Evolutionary conservation across 2,797 vertebrate species (phyloP).

Genomic region (Stomatorhinus walkeri): DNA sequence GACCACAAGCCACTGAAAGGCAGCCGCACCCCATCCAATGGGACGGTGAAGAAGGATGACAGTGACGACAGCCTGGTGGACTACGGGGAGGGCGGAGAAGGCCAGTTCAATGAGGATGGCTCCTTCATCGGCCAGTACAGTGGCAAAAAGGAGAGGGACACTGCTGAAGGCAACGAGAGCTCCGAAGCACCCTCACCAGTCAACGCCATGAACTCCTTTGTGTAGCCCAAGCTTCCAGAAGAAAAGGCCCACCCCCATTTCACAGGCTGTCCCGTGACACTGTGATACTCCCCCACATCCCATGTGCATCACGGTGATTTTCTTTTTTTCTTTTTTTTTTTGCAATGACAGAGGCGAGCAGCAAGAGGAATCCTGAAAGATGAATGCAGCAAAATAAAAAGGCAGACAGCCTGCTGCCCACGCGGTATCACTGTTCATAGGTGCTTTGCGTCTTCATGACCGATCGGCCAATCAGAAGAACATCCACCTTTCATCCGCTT

Average conservation of each 20-base stretch:
- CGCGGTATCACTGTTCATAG: conserved; percentile 45
- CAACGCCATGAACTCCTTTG: conserved; percentile 98
- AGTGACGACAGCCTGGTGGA: conserved; percentile 97
- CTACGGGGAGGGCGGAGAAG: conserved; percentile 97
- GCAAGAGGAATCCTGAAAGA: conserved; percentile 25
- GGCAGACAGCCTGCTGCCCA: conserved; percentile 24
- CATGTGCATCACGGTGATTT: conserved; percentile 25
- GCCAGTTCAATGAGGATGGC: conserved; percentile 96
- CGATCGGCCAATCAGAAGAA: conserved; percentile 40
- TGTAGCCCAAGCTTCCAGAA: conserved; percentile 56
- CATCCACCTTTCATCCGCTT: conserved; percentile 25
- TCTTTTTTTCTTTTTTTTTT: neutral
- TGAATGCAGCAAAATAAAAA: conserved; percentile 7
- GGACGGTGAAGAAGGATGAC: conserved; percentile 93
- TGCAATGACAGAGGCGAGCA: conserved; percentile 27
- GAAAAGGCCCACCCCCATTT: conserved; percentile 32
- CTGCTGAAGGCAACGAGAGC: conserved; percentile 94
- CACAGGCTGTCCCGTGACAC: conserved; percentile 39
- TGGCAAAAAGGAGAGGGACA: conserved; percentile 96
- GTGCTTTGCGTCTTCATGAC: conserved; percentile 49
- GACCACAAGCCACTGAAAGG: conserved; percentile 97
- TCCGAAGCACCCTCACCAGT: conserved; percentile 96
- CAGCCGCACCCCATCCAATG: conserved; percentile 91
- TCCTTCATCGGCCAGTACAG: conserved; percentile 98
- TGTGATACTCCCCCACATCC: conserved; percentile 33